Percentiles rank a stretch among this genome's conserved stretches.
Conservation (phyloP, 2,888 invertebrate genomes). For the Dicyrtomina minuta region DNA sequence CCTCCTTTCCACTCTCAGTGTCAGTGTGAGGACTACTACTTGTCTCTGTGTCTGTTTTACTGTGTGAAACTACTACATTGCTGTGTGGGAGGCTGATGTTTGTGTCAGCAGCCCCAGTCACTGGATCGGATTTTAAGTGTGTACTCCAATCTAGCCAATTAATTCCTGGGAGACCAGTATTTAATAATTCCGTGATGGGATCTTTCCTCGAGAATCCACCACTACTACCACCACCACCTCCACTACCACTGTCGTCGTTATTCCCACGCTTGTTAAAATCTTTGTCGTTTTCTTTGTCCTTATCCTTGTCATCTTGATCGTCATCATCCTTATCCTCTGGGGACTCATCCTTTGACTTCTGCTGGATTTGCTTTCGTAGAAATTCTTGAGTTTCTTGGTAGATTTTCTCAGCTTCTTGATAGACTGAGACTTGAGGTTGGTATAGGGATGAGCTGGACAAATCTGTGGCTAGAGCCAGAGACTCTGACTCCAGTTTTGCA, state of each 20-base stretch:
- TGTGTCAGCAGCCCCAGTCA: conserved; percentile 49
- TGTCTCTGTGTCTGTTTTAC: too few species aligned
- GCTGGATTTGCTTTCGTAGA: neutral
- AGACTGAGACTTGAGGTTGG: neutral
- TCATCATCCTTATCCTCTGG: conserved; percentile 20
- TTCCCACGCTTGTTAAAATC: conserved; percentile 10
- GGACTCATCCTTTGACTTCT: conserved; percentile 33
- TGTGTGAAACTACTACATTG: too few species aligned
- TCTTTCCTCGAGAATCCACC: conserved; percentile 29
- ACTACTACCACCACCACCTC: conserved; percentile 31
- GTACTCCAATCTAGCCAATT: conserved; percentile 36
- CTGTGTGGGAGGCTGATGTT: conserved; percentile 24
- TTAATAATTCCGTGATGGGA: conserved; percentile 46
- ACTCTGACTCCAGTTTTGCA: too few species aligned
- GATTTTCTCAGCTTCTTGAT: conserved; percentile 26
- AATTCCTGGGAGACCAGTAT: conserved; percentile 37
- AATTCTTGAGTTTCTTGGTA: conserved; percentile 24
- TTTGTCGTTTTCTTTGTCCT: conserved; percentile 17
- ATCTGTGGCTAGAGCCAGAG: neutral
- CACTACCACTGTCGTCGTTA: conserved; percentile 25
- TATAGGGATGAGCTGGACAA: too few species aligned
- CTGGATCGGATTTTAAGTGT: conserved; percentile 25
- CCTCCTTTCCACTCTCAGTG: too few species aligned
- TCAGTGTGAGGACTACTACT: too few species aligned
- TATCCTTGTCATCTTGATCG: conserved; percentile 8